Evolutionary conservation across 2,113 vertebrate genomes (phyloP), one percentile per base, ranked within the genome.

Genomic region (Apodemus speciosus): DNA sequence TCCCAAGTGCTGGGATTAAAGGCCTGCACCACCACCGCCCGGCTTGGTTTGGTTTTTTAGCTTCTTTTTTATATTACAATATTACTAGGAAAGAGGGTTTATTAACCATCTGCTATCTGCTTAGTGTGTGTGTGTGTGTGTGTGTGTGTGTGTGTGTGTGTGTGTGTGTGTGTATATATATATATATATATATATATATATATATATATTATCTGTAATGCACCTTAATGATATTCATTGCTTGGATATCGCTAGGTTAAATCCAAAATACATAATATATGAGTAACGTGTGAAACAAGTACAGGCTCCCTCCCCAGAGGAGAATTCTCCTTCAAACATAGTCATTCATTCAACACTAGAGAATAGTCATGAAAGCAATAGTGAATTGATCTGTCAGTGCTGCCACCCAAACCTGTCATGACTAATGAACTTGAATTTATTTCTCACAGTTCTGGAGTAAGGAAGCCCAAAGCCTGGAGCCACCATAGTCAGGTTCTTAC

Each of bases 1-100:
- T n/a, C n/a, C n/a, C n/a, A n/a, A n/a, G n/a, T n/a, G n/a, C n/a
- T n/a, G n/a, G n/a, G n/a, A n/a, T n/a, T n/a, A n/a, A n/a, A n/a
- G n/a, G n/a, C n/a, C n/a, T n/a, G n/a, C n/a, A n/a, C n/a, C n/a
- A n/a, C n/a, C n/a, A n/a, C n/a, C n/a, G n/a, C n/a, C n/a, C n/a
- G n/a, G n/a, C n/a, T n/a, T n/a, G n/a, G n/a, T n/a, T n/a, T n/a
- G n/a, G n/a, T n/a, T n/a, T n/a, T n/a, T n/a, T n/a, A n/a, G n/a
- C n/a, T n/a, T n/a, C n/a, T n/a, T 86, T 79, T 92, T n/a, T 20
- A n/a, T 75, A 27, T 62, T 32, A 60, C 60, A 88, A 46, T 64
- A 92, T 38, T 43, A 93, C 53, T 85, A n/a, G 38, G 43, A 79
- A 94, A 88, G n/a, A 66, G 62, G 30, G 30, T 85, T 77, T 20